Conservation (phyloP, 2,113 vertebrate species). For the Phyllostomus hastatus region DNA sequence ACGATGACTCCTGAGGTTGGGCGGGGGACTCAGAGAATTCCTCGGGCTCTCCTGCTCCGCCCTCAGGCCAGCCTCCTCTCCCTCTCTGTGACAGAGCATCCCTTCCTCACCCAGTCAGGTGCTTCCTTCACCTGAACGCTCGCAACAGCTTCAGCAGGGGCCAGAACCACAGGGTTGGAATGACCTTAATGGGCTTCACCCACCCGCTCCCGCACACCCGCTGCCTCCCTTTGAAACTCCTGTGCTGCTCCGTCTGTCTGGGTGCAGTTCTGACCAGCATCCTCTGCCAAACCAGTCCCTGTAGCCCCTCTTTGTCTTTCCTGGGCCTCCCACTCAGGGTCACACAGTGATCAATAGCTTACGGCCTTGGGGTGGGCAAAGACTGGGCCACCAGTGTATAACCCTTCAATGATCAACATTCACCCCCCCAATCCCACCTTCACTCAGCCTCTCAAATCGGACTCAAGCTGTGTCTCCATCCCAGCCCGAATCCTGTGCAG, state of each 20-base stretch:
- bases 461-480: background rate
- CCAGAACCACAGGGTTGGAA: background rate
- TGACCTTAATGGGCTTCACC: background rate
- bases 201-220: too few species aligned
- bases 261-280: background rate
- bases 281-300: background rate
- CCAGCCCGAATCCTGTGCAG: too few species aligned
- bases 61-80: background rate
- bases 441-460: background rate
- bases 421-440: background rate
- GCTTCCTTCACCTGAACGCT: background rate
- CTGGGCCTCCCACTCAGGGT: background rate
- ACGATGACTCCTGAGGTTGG: background rate
- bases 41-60: background rate
- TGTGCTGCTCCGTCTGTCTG: background rate
- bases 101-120: background rate
- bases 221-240: rapidly evolving
- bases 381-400: background rate
- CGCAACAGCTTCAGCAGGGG: background rate
- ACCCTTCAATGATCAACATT: background rate
- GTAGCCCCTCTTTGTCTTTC: background rate
- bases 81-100: too few species aligned
- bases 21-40: background rate
- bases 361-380: background rate
- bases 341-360: background rate